Evolutionary conservation across 1,140 invertebrate genomes (phyloP).

Genomic region (Ylistrum balloti): DNA sequence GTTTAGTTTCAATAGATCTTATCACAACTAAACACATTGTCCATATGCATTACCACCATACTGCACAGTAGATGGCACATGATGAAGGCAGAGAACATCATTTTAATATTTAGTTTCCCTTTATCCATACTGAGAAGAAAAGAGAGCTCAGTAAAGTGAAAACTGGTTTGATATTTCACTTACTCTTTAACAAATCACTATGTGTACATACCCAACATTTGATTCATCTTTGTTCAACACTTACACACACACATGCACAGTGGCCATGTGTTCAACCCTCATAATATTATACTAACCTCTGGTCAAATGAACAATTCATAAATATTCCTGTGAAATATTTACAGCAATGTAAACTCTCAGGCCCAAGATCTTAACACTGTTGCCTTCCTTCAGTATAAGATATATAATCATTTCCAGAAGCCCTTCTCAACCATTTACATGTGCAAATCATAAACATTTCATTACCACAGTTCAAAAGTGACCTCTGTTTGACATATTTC

Average conservation of each 20-base stretch:
- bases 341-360: background rate
- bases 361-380: background rate
- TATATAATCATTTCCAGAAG: background rate
- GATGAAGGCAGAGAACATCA: too few relatives aligned
- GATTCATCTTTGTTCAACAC: background rate
- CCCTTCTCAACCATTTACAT: constrained; percentile 2
- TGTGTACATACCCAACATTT: background rate
- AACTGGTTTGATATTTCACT: too few relatives aligned
- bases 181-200: background rate
- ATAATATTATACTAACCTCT: background rate
- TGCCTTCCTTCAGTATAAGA: background rate
- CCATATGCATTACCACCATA: too few relatives aligned
- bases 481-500: background rate
- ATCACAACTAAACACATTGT: too few relatives aligned
- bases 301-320: constrained; percentile 26
- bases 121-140: too few relatives aligned
- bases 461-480: background rate
- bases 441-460: constrained; percentile 2
- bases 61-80: too few relatives aligned
- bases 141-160: too few relatives aligned
- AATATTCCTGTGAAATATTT: constrained; percentile 29
- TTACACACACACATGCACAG: background rate
- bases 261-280: background rate
- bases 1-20: too few relatives aligned
- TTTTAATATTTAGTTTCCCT: too few relatives aligned